Conservation (phyloP, 2,113 vertebrate genomes). For the Nycticebus coucang region DNA sequence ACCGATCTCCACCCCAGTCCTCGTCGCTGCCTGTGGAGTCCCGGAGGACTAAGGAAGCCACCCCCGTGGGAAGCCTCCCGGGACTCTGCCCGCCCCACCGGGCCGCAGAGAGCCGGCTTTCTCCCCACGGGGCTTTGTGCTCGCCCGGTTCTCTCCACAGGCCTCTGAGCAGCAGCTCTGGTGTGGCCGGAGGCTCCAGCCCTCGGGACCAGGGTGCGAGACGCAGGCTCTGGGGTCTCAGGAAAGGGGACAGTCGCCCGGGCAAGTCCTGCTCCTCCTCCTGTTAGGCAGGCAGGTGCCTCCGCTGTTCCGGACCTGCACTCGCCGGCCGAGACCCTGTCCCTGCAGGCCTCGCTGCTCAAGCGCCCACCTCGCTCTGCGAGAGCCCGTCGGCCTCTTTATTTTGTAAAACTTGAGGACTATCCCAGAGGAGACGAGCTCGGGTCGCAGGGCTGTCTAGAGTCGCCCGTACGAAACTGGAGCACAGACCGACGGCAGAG, state of each 20-base stretch:
- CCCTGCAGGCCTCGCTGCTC: neutral
- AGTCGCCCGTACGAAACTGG: neutral
- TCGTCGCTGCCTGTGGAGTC: neutral
- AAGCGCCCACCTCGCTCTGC: neutral
- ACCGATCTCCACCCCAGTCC: neutral
- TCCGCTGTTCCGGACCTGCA: neutral
- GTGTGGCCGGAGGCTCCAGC: neutral
- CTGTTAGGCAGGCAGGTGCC: neutral
- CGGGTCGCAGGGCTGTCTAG: neutral
- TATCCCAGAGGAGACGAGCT: neutral
- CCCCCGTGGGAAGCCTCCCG: neutral
- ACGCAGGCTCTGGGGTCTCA: neutral
- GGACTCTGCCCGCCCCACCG: neutral
- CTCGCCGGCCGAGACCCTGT: neutral
- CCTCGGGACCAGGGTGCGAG: neutral
- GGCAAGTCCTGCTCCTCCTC: neutral
- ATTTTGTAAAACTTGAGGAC: conserved; percentile 23
- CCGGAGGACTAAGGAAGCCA: neutral
- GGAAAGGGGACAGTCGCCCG: neutral
- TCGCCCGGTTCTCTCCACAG: neutral
- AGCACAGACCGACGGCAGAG: neutral
- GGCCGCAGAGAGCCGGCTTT: neutral
- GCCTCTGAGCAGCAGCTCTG: neutral
- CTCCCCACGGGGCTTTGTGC: neutral
- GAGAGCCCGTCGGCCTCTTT: neutral